A percentile compares a stretch with the other conserved stretches of the same genome.
phyloP scores from a whole-genome alignment of 2,888 invertebrate species.

The Hydroisotoma schaefferi region DNA sequence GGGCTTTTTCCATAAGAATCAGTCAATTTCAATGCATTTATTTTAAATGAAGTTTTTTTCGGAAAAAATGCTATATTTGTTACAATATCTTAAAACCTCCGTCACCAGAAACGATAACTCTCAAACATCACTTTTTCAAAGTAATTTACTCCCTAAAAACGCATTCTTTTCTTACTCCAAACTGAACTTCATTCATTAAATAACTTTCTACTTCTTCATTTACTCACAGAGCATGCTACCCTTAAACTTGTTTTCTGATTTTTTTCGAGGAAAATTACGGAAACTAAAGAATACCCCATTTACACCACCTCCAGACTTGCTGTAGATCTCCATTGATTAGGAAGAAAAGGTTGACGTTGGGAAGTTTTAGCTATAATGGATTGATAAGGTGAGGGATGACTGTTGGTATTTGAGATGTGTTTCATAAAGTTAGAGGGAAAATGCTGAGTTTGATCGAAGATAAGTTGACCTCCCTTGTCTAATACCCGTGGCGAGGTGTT shows the following conservation, averaged over 20 bases:
- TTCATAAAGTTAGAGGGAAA: constrained; percentile 2
- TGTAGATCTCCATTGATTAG: constrained; percentile 9
- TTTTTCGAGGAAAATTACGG: background rate
- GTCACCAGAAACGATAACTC: background rate
- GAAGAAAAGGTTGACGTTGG: constrained; percentile 8
- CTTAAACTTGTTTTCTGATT: background rate
- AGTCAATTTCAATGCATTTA: background rate
- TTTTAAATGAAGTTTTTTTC: background rate
- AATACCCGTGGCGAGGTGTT: constrained; percentile 35
- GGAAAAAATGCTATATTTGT: background rate
- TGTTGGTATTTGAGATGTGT: constrained; percentile 28
- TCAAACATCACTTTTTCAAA: too few relatives aligned
- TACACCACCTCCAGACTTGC: background rate
- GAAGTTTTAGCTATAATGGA: constrained; percentile 23
- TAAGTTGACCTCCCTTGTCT: constrained; percentile 29
- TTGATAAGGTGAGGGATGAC: constrained; percentile 31
- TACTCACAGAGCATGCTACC: background rate
- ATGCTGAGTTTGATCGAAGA: constrained; percentile 20
- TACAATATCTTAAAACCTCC: background rate
- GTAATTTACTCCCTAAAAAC: background rate
- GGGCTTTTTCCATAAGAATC: too few relatives aligned
- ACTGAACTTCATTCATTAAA: too few relatives aligned
- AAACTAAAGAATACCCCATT: background rate
- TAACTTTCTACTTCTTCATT: too few relatives aligned
- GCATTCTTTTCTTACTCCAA: too few relatives aligned